Base-by-base conservation (phyloP, 2,797 vertebrate genomes). In the Podarcis siculus region DNA sequence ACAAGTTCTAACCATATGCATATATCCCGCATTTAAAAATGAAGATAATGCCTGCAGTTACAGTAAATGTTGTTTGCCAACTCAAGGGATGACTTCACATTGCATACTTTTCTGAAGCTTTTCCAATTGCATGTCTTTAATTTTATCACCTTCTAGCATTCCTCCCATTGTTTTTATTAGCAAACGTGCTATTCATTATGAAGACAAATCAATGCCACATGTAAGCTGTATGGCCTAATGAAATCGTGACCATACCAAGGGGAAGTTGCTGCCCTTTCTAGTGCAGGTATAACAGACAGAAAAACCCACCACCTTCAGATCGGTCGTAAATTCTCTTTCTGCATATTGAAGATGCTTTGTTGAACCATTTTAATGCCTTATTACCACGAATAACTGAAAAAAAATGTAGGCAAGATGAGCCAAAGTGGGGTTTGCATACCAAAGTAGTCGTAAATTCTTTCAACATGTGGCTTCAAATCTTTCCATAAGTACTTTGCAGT, bases 131-230 rank as follows among this genome's bases (percentile, higher is more conserved):
- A 93, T 88, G 89, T 71, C 87, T 94, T 95, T 92, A 58, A 89
- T 95, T 95, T 82, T 90, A 93, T 91, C 90, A 92, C 91, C 72
- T 45, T 61, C 21, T 94, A 85, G 91, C 90, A 92, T 95, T 94
- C 87, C 93, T 96, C 94, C 94, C 93, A 89, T 93, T 82, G 13
- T 81, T 92, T 96, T 95, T 94, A 95, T 94, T 95, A 91, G 86
- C 90, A 92, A 95, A 95, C 87, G 79, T 95, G 95, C 92, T 94
- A 89, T 93, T 95, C 95, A 97, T 97, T 96, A 96, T 76, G 91
- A 90, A 85, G 35, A 76, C 71, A 92, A 96, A 96, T 83, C 86
- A 77, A 88, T 96, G 91, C 92, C 94, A 96, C 91, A 93, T 95
- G 90, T 84, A 92, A 94, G 71, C 86, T 85, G 49, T 1, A 1